Percentiles rank a stretch among this genome's conserved stretches.
These are phyloP conservation scores for Allolobophora icterica DNA, from an alignment of 2,888 invertebrate species.

Conservation along the genomic window DNA sequence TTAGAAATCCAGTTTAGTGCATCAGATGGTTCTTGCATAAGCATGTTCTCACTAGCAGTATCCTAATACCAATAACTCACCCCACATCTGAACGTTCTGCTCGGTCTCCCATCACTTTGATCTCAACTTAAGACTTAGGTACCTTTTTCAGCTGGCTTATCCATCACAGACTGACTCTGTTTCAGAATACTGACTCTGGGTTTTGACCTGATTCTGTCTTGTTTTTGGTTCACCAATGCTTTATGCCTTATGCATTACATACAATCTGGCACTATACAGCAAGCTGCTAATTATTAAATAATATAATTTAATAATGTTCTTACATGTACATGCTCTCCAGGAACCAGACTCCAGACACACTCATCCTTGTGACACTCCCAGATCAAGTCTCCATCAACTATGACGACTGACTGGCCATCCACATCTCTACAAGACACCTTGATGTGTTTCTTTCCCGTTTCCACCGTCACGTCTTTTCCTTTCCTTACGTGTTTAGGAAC, in stretches of 20 bases:
- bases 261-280: background rate
- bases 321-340: slow-evolving; percentile 72
- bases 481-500: slow-evolving; percentile 68
- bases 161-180: too few species aligned
- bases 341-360: slow-evolving; percentile 78
- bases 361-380: slow-evolving; percentile 76
- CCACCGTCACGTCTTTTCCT: slow-evolving; percentile 75
- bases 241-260: background rate
- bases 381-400: slow-evolving; percentile 75
- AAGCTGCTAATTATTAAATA: background rate
- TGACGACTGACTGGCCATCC: slow-evolving; percentile 43
- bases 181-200: too few species aligned
- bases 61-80: too few species aligned
- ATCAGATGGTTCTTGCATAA: too few species aligned
- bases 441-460: slow-evolving; percentile 69
- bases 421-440: slow-evolving; percentile 53
- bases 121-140: too few species aligned
- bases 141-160: too few species aligned
- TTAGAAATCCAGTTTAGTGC: too few species aligned
- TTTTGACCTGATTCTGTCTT: too few species aligned
- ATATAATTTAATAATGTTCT: slow-evolving; percentile 44
- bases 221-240: too few species aligned
- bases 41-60: too few species aligned
- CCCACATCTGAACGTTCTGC: too few species aligned
- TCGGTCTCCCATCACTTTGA: too few species aligned